A percentile compares a stretch with the other conserved stretches of the same genome.
phyloP scores from a whole-genome alignment of 2,797 vertebrate species.

The Anguilla marmorata region DNA sequence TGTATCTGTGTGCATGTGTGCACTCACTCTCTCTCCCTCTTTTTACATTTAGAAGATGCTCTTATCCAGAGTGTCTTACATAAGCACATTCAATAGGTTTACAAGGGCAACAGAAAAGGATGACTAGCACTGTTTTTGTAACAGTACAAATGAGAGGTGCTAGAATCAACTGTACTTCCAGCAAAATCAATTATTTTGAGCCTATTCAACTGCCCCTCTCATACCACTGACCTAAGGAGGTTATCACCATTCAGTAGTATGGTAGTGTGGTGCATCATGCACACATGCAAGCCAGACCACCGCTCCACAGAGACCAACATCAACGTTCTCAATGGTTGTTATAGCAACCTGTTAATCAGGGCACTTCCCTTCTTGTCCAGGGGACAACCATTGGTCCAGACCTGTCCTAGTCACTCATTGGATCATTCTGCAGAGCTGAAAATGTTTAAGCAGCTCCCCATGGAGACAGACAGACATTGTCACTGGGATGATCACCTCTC shows the following conservation, averaged over 20 bases:
- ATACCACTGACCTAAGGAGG: not conserved
- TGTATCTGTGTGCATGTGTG: no score
- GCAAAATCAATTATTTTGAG: not conserved
- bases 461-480: not conserved
- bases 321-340: not conserved
- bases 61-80: not conserved
- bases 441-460: not conserved
- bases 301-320: not conserved
- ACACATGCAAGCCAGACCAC: not conserved
- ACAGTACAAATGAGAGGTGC: not conserved
- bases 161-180: not conserved
- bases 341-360: not conserved
- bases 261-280: not conserved
- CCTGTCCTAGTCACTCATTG: not conserved
- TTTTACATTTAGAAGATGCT: conserved; percentile 6
- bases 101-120: not conserved
- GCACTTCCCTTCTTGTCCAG: not conserved
- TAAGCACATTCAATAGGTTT: not conserved
- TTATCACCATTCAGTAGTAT: not conserved
- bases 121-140: not conserved
- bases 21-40: not conserved
- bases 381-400: not conserved
- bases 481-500: not conserved
- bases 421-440: not conserved
- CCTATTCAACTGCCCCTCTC: not conserved